Base-by-base conservation (phyloP, 1,140 invertebrate genomes). In the Cyphomyrmex costatus region DNA sequence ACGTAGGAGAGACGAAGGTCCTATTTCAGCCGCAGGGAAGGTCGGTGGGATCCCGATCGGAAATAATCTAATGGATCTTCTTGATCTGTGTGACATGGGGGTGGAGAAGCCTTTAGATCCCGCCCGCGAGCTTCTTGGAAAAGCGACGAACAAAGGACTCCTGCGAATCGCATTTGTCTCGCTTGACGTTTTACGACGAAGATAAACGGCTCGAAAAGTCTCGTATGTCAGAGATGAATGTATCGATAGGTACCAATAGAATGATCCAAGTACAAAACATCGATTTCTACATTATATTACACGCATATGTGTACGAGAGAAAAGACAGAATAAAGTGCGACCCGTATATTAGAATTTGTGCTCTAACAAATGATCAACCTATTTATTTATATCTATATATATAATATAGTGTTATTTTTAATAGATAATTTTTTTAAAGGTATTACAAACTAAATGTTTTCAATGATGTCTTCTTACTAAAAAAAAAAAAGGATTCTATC, bases 51-150 rank as follows among this genome's bases (percentile, higher is more conserved):
- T 83, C 79, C 30, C 79, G 79, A 83, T 83, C 68, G 68, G 79
- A 74, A 83, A 74, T 83, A 83, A 74, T 83, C 79, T 60, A 60
- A 83, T 83, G 79, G 79, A 83, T 83, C 68, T 74, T 83, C 68
- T 74, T 49, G 68, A 83, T 83, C 79, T 60, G 53, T 60, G 66
- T 49, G 68, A 83, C 79, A 60, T n/a, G 51, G 78, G 66, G 78
- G 33, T 82, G 79, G 53, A 73, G 53, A 36, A 46, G 36, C 51
- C 82, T 85, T 82, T 46, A 71, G 66, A 82, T 73, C 51, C 24
- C 66, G 21, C 36, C 53, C 53, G 53, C 51, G 68, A 30, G 36
- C 36, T 74, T 74, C 68, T 74, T 46, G 51, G 66, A 83, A 60
- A 73, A 74, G 53, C 53, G 66, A 73, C 66, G 79, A 74, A 83